These are phyloP conservation scores for Alviniconcha marisindica DNA, from an alignment of 1,140 invertebrate species.

Conservation along the genomic window DNA sequence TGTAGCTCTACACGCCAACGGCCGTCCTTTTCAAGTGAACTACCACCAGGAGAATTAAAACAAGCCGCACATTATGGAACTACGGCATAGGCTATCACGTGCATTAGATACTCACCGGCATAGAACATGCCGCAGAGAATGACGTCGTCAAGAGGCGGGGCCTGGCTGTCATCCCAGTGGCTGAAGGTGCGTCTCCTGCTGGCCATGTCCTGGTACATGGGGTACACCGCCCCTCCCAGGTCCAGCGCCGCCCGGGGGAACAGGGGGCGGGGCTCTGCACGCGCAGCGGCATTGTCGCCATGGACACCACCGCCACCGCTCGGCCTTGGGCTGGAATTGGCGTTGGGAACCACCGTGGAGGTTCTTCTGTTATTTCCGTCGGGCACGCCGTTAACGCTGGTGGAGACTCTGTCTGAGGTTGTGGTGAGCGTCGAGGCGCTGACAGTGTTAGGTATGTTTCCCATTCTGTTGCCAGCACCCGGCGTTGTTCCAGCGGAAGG, in stretches of 20 bases:
- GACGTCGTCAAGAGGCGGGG: slow-evolving; percentile 21
- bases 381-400: too few relatives aligned
- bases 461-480: not conserved
- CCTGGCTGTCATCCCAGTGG: slow-evolving; percentile 13
- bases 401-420: not conserved
- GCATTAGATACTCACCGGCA: slow-evolving; percentile 18
- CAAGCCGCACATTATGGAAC: too few relatives aligned
- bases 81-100: not conserved
- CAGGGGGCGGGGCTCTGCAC: not conserved
- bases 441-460: not conserved
- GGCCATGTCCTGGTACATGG: slow-evolving; percentile 33
- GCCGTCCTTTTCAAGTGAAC: too few relatives aligned
- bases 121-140: slow-evolving; percentile 33
- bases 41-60: too few relatives aligned
- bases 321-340: too few relatives aligned
- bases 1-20: too few relatives aligned
- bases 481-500: too few relatives aligned
- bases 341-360: not conserved
- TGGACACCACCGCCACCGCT: not conserved
- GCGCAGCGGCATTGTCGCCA: not conserved
- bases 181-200: slow-evolving; percentile 22
- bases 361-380: not conserved
- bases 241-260: slow-evolving; percentile 4
- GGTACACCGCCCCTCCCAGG: slow-evolving; percentile 40
- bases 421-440: not conserved